phyloP scores from a whole-genome alignment of 1,140 invertebrate genomes.

The Drosophila parvula region DNA sequence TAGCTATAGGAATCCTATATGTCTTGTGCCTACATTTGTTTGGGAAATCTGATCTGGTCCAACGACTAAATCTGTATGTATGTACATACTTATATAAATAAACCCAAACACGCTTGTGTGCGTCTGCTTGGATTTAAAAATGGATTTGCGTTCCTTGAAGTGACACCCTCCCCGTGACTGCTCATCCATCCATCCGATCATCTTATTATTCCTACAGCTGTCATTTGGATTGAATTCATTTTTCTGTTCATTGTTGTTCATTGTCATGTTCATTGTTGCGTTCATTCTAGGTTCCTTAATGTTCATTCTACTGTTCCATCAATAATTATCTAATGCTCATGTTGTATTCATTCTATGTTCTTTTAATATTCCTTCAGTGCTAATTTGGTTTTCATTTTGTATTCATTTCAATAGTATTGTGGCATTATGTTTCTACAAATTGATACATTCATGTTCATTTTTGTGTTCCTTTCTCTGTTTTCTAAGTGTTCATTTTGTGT shows the following conservation, averaged over 20 bases:
- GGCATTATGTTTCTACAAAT: too few species aligned
- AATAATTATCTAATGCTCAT: neutral
- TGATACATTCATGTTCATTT: too few species aligned
- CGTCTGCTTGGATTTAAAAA: slow-evolving; percentile 8
- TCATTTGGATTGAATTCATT: too few species aligned
- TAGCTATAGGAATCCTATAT: neutral
- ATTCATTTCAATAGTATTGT: too few species aligned
- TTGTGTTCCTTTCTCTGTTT: too few species aligned
- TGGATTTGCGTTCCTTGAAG: slow-evolving; percentile 5
- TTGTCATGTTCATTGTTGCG: too few species aligned
- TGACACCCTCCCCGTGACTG: slow-evolving; percentile 6
- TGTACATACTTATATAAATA: slow-evolving; percentile 3
- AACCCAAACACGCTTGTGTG: neutral
- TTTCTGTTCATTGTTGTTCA: too few species aligned
- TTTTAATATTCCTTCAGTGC: neutral
- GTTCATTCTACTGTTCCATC: too few species aligned
- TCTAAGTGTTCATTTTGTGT: neutral
- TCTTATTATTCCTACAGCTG: neutral
- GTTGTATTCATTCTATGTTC: neutral
- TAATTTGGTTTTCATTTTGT: too few species aligned
- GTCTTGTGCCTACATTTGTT: neutral
- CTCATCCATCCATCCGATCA: slow-evolving; percentile 3
- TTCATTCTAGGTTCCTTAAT: too few species aligned
- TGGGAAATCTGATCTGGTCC: neutral
- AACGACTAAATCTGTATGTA: neutral